Conservation (phyloP, 2,797 vertebrate species). For the Gymnoscopelus braueri region DNA sequence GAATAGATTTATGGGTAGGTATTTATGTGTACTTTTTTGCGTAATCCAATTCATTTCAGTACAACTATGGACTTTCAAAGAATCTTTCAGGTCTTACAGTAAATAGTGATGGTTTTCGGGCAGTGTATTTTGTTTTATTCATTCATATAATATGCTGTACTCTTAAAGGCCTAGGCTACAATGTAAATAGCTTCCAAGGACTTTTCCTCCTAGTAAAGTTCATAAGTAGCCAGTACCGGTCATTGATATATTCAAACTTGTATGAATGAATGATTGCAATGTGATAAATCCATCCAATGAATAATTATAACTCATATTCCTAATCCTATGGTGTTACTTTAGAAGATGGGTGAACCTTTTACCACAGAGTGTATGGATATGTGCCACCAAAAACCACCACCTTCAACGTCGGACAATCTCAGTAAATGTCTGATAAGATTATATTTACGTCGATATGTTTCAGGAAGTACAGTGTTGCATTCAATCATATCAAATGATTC, state of each 20-base stretch:
- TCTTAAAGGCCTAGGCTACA: conserved; percentile 40
- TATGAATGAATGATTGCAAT: neutral
- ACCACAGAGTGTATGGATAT: conserved; percentile 1
- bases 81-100: conserved; percentile 37
- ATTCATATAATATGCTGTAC: conserved; percentile 26
- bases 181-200: conserved; percentile 27
- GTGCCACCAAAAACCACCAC: conserved; percentile 24
- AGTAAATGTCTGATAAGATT: neutral
- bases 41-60: conserved; percentile 52
- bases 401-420: neutral
- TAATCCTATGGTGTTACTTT: conserved; percentile 21
- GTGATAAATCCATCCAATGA: conserved; percentile 12
- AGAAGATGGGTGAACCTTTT: conserved; percentile 4
- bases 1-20: conserved; percentile 70
- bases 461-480: conserved; percentile 13
- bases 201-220: conserved; percentile 18
- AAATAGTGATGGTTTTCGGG: conserved; percentile 31
- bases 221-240: conserved; percentile 29
- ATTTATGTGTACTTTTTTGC: conserved; percentile 71
- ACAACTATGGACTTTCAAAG: conserved; percentile 32
- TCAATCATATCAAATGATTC: conserved; percentile 14
- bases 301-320: conserved; percentile 11
- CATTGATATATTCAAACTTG: neutral
- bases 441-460: conserved; percentile 16
- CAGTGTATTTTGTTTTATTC: conserved; percentile 25